Base-by-base conservation (phyloP, 2,797 vertebrate species). In the Sebastes iracundus region DNA sequence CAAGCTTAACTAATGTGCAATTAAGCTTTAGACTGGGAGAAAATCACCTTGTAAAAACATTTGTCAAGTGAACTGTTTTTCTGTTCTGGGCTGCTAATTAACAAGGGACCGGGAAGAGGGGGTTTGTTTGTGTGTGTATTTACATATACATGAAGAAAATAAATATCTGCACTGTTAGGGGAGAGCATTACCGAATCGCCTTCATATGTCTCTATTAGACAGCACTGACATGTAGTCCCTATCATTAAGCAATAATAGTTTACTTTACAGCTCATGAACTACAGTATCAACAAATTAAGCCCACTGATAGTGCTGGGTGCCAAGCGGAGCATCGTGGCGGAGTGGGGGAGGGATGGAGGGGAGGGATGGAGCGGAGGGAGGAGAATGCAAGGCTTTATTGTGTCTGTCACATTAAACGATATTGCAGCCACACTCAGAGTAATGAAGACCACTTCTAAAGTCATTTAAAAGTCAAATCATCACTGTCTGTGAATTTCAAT, bases 231-330 rank as follows among this genome's bases (percentile, higher is more conserved):
- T 93, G 90, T 86, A 94, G 91, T 94, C 90, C 83, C 94, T 93
- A 95, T 96, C 94, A 96, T 96, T 96, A 96, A 95, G 93, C 93
- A 93, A 95, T 95, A 96, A 96, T 96, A 95, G 95, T 96, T 95
- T 96, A 93, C 95, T 95, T 95, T 94, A 95, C 95, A 96, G 95
- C 95, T 95, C 95, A 95, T 96, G 93, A 94, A 95, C 94, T 95
- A 90, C 92, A 94, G 92, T 94, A 94, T 93, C 94, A 95, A 95
- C 94, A 95, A 95, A 96, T 96, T 94, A 95, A 93, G 93, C 87
- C 82, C 87, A 83, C 88, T 92, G 93, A 94, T 94, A 87, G 90
- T 55, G 88, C 70, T 87, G 85, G 88, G 89, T 90, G 92, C 88
- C 90, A 88, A 87, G 87, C 55, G 67, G 68, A 84, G 87, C 87